Evolutionary conservation across 2,797 vertebrate genomes (phyloP).

Genomic region (Urophycis tenuis): DNA sequence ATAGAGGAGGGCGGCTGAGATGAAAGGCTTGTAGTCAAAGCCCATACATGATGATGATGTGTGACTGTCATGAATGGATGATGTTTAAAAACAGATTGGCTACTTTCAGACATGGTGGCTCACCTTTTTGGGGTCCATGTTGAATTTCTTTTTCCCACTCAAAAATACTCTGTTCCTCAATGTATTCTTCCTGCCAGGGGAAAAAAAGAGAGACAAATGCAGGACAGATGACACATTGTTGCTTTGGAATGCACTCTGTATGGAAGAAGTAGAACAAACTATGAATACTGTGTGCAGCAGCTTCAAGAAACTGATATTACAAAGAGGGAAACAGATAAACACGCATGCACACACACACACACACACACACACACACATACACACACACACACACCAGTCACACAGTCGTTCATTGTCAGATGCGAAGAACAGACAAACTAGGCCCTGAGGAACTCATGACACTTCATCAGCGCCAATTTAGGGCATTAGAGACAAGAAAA

Average conservation of each 20-base stretch:
- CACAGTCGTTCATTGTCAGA: too few relatives aligned
- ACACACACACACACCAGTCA: too few relatives aligned
- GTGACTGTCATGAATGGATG: too few relatives aligned
- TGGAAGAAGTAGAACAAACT: background rate
- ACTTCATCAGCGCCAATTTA: too few relatives aligned
- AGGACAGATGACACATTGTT: background rate
- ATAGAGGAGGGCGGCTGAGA: too few relatives aligned
- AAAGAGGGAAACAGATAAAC: background rate
- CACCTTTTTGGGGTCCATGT: constrained; percentile 85
- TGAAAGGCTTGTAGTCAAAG: too few relatives aligned
- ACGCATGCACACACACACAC: too few relatives aligned
- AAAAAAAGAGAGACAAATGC: background rate
- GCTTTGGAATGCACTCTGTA: background rate
- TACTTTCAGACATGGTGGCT: constrained; percentile 10
- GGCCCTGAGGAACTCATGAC: too few relatives aligned
- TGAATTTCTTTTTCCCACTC: constrained; percentile 89
- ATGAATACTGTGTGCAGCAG: background rate
- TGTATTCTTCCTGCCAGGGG: constrained; percentile 26
- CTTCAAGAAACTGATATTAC: background rate
- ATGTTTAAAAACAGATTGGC: background rate
- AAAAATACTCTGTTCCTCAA: constrained; percentile 72
- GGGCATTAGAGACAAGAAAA: too few relatives aligned
- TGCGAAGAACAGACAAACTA: too few relatives aligned
- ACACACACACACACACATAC: too few relatives aligned
- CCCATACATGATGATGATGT: too few relatives aligned